Evolutionary conservation across 2,888 invertebrate genomes (phyloP).

Genomic region (Deilephila elpenor): DNA sequence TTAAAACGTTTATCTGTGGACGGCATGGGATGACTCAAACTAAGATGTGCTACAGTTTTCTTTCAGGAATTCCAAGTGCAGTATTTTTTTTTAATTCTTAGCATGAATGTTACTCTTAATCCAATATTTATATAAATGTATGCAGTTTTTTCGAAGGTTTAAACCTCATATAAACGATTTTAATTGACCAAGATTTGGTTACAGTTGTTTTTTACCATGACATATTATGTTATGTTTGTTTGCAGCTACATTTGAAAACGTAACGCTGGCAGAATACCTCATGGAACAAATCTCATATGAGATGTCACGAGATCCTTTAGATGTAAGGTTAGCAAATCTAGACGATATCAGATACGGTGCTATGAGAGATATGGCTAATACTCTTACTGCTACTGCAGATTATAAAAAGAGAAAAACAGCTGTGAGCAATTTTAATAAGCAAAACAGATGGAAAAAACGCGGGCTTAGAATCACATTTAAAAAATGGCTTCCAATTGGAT

Average conservation of each 20-base stretch:
- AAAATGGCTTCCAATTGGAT: slow-evolving; percentile 66
- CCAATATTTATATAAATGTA: too few species aligned
- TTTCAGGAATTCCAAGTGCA: too few species aligned
- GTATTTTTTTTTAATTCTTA: too few species aligned
- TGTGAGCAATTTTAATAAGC: slow-evolving; percentile 81
- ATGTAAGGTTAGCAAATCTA: slow-evolving; percentile 83
- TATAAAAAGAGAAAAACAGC: slow-evolving; percentile 75
- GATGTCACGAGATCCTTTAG: slow-evolving; percentile 81
- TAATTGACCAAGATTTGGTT: too few species aligned
- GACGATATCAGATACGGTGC: slow-evolving; percentile 47
- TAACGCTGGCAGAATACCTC: slow-evolving; percentile 83
- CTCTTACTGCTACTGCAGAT: slow-evolving; percentile 79
- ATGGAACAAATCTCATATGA: slow-evolving; percentile 86
- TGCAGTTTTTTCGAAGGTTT: too few species aligned
- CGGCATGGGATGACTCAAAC: too few species aligned
- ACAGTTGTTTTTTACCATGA: too few species aligned
- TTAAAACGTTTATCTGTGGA: too few species aligned
- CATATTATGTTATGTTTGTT: slow-evolving; percentile 4
- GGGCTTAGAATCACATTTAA: slow-evolving; percentile 86
- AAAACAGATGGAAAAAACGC: slow-evolving; percentile 89
- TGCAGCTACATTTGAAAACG: slow-evolving; percentile 79
- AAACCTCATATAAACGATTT: too few species aligned
- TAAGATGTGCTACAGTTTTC: too few species aligned
- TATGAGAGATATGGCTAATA: slow-evolving; percentile 76
- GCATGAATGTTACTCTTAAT: too few species aligned